phyloP scores from a whole-genome alignment of 2,888 invertebrate genomes.

The Pecten maximus region DNA sequence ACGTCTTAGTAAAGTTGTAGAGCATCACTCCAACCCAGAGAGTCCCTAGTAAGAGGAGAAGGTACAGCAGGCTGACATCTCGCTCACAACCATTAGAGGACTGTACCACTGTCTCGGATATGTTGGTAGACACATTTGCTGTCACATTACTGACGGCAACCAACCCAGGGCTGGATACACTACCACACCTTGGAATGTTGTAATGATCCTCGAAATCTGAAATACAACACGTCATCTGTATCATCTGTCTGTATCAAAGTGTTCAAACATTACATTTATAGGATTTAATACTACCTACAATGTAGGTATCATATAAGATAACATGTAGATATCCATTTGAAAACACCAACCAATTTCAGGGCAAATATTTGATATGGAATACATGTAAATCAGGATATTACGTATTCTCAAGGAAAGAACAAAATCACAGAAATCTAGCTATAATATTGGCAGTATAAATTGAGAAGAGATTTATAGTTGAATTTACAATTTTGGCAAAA shows the following conservation, averaged over 20 bases:
- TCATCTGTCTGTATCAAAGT: not conserved
- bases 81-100: slow-evolving; percentile 80
- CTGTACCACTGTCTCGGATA: not conserved
- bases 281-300: too few species aligned
- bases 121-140: not conserved
- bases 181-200: slow-evolving; percentile 60
- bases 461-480: too few species aligned
- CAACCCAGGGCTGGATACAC: not conserved
- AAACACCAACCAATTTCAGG: too few species aligned
- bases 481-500: too few species aligned
- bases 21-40: slow-evolving; percentile 86
- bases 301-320: too few species aligned
- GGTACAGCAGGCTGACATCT: slow-evolving; percentile 85
- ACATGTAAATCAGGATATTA: too few species aligned
- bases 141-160: slow-evolving; percentile 33
- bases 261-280: too few species aligned
- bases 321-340: not conserved
- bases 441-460: too few species aligned
- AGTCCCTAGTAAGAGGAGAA: slow-evolving; percentile 85
- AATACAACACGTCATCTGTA: slow-evolving; percentile 14
- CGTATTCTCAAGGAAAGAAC: too few species aligned
- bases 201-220: slow-evolving; percentile 69
- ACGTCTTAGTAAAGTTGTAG: slow-evolving; percentile 86
- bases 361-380: too few species aligned
- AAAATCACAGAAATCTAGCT: too few species aligned